A percentile compares a stretch with the other conserved stretches of the same genome.
Conservation (phyloP, 1,140 invertebrate genomes). For the Manduca sexta region DNA sequence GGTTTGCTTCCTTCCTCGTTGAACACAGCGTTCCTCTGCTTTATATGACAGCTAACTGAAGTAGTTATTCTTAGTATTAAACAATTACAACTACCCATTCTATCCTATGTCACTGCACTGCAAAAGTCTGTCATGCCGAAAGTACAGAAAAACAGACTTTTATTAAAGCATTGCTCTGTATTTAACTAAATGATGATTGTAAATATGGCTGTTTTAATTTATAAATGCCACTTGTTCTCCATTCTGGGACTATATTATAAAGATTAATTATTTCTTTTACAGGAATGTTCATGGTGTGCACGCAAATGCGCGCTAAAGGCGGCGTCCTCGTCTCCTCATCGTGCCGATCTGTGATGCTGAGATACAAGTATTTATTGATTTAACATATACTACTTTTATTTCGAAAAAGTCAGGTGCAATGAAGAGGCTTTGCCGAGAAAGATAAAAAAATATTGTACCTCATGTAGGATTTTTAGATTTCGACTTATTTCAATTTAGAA, state of each 20-base stretch:
- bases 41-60: too few species aligned
- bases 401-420: too few species aligned
- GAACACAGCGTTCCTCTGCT: too few species aligned
- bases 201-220: too few species aligned
- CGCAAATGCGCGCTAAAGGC: constrained; percentile 80
- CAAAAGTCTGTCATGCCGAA: not conserved
- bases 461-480: too few species aligned
- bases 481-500: too few species aligned
- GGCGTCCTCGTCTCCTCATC: constrained; percentile 79
- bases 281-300: constrained; percentile 96
- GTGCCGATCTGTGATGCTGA: constrained; percentile 87
- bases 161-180: not conserved
- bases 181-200: not conserved
- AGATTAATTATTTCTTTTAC: constrained; percentile 20
- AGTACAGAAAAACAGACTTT: not conserved
- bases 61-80: not conserved
- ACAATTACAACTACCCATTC: not conserved
- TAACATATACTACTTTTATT: too few species aligned
- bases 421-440: too few species aligned
- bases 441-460: too few species aligned
- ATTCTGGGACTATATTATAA: too few species aligned
- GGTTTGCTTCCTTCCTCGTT: too few species aligned
- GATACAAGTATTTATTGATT: constrained; percentile 74
- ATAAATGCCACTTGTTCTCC: too few species aligned
- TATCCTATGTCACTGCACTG: not conserved